phyloP scores from a whole-genome alignment of 2,797 vertebrate species.

The Molothrus ater region DNA sequence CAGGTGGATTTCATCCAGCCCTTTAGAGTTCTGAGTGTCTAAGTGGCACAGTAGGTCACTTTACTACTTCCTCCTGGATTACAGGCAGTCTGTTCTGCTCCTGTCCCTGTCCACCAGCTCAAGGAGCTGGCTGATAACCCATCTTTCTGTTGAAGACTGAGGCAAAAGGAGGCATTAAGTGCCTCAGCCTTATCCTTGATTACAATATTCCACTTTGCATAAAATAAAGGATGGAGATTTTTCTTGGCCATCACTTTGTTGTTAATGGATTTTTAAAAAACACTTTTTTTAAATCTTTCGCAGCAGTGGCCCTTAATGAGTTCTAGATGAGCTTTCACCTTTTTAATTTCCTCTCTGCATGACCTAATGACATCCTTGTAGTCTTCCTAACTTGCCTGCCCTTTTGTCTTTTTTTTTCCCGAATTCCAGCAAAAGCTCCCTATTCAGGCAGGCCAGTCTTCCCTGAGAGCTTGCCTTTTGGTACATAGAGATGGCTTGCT shows the following conservation, averaged over 20 bases:
- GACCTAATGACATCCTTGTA: neutral
- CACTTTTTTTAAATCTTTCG: neutral
- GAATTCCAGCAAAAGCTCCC: neutral
- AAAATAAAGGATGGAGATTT: neutral
- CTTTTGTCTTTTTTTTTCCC: neutral
- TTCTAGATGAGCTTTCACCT: neutral
- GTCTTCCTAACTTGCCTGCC: neutral
- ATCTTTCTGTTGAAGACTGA: neutral
- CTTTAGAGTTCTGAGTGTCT: neutral
- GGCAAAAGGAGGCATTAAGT: neutral
- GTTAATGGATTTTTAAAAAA: neutral
- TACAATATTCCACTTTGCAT: neutral
- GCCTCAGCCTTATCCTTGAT: neutral
- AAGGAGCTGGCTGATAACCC: neutral
- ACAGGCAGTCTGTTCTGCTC: neutral
- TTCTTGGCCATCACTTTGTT: neutral
- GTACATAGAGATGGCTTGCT: fast-evolving
- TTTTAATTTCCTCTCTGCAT: neutral
- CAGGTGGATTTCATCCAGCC: neutral
- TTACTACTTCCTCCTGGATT: neutral
- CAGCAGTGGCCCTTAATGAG: neutral
- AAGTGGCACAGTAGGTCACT: neutral
- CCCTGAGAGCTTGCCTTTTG: neutral
- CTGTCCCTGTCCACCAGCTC: neutral
- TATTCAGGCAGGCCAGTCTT: neutral